Evolutionary conservation across 2,113 vertebrate species (phyloP), one percentile per base, ranked within the genome.

Genomic region (Holacanthus passer): DNA sequence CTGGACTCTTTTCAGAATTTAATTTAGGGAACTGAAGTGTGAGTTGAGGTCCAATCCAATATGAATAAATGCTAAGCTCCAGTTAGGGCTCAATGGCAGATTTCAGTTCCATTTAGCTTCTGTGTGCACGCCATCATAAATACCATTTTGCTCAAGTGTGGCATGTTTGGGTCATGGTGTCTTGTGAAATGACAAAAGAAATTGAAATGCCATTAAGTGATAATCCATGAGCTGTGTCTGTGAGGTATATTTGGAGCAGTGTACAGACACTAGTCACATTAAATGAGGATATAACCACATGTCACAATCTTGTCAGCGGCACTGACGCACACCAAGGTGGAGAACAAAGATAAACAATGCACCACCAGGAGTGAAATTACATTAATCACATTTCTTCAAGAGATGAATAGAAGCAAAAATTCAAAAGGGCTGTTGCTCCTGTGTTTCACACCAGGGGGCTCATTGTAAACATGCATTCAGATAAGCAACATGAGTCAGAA

Each of bases 321-420:
- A 45, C 31, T 41, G 37, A 85, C 72, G 35, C 39, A 43, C 37
- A 75, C 56, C 56, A 82, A 78, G 79, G 76, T 85, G 68, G 56
- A 65, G 62, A 65, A 72, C 62, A 76, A 66, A 82, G 78, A 87
- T 75, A 73, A 89, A 87, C 68, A 79, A 78, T 72, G 43, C 29
- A 58, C 22, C 31, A 60, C 31, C 55, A 58, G 53, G 24, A 58
- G 75, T 13, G 50, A 81, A 78, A 73, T 79, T 37, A 24, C 76
- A 77, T 83, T 71, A 60, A 87, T 88, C 63, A 77, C 8, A 31
- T 32, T 52, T 77, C 77, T 82, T 45, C 52, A 35, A 52, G 24
- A 56, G 48, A 85, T 50, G 27, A 83, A 79, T 19, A 58, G 50
- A 71, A 63, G 27, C 16, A 66, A 53, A 79, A 17, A 17, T 31